These are phyloP conservation scores for Ganaspis sp. DNA, from an alignment of 1,140 invertebrate genomes.

Conservation along the genomic window DNA sequence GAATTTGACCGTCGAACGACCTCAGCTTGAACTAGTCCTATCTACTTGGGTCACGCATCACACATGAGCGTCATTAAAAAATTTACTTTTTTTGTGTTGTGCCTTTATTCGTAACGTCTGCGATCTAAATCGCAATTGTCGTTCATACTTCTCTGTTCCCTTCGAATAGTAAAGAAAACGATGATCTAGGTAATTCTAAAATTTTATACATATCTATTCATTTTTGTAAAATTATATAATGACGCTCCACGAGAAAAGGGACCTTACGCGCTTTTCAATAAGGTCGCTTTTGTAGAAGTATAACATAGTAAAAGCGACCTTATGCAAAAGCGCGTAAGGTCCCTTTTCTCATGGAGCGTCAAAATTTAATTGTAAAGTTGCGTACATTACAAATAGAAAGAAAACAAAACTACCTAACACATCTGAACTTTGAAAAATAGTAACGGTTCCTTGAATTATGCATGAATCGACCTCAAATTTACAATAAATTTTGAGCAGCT, in stretches of 20 bases:
- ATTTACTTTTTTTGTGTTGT: constrained; percentile 6
- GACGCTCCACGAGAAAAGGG: too few species aligned
- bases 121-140: constrained; percentile 17
- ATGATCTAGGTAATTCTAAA: too few species aligned
- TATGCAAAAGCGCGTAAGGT: too few species aligned
- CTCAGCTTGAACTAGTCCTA: constrained; percentile 27
- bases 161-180: constrained; percentile 2
- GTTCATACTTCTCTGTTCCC: neutral
- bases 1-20: constrained; percentile 43
- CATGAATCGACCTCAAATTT: neutral
- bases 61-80: constrained; percentile 18
- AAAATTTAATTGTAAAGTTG: too few species aligned
- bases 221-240: too few species aligned
- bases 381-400: neutral
- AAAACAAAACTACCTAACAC: neutral
- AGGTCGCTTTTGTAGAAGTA: too few species aligned
- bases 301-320: too few species aligned
- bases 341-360: too few species aligned
- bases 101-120: constrained; percentile 16
- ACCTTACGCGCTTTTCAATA: too few species aligned
- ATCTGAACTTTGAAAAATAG: neutral
- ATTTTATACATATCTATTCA: too few species aligned
- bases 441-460: neutral
- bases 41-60: constrained; percentile 24
- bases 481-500: neutral